Evolutionary conservation across 2,797 vertebrate genomes (phyloP).

Genomic region (Philypnodon macrostomus): DNA sequence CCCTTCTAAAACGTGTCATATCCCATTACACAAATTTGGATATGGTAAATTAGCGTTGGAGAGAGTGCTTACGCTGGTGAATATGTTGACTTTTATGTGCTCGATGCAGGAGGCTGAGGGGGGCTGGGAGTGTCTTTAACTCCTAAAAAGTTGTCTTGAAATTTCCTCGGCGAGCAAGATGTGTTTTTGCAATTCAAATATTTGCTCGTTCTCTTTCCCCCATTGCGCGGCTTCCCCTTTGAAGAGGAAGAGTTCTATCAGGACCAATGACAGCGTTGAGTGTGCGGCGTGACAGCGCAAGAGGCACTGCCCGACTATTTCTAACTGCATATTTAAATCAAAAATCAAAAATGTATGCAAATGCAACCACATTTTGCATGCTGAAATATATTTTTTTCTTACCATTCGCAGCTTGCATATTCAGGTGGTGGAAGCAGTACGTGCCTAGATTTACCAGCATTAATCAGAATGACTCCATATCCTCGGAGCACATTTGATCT

Average conservation of each 20-base stretch:
- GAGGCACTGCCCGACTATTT: conserved; percentile 82
- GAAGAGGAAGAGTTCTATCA: conserved; percentile 95
- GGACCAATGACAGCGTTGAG: conserved; percentile 96
- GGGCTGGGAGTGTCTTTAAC: conserved; percentile 69
- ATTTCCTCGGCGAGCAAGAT: conserved; percentile 76
- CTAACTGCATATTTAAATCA: conserved; percentile 81
- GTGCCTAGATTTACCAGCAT: conserved; percentile 65
- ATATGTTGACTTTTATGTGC: conserved; percentile 66
- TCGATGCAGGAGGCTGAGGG: conserved; percentile 57
- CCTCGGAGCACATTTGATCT: conserved; percentile 59
- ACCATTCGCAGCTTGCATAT: conserved; percentile 67
- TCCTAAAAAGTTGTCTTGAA: conserved; percentile 80
- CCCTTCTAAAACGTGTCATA: conserved; percentile 77
- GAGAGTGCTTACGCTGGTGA: conserved; percentile 67
- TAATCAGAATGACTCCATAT: conserved; percentile 71
- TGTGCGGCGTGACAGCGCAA: conserved; percentile 96
- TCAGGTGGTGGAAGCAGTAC: conserved; percentile 61
- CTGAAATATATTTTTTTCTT: conserved; percentile 55
- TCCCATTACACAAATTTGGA: conserved; percentile 83
- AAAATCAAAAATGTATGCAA: conserved; percentile 80
- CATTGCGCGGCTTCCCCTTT: conserved; percentile 91
- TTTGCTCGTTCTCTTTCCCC: conserved; percentile 88
- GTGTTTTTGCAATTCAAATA: conserved; percentile 99
- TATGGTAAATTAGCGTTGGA: conserved; percentile 76
- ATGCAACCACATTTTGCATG: conserved; percentile 77